Evolutionary conservation across 2,888 invertebrate species (phyloP).

Genomic region (Heteropelma amictum): DNA sequence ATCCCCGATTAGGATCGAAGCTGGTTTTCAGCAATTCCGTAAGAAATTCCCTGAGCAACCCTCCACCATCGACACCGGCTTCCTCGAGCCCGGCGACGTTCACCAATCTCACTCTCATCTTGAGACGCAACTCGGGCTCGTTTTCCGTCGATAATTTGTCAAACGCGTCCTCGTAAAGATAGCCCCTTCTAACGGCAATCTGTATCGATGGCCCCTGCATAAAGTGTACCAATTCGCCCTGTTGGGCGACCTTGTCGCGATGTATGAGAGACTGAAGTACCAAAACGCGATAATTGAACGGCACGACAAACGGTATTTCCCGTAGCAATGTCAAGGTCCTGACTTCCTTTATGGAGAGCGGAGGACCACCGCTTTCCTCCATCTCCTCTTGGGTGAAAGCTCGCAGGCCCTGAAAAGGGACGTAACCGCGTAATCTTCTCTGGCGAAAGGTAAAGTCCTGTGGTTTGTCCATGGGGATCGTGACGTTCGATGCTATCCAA

Average conservation of each 20-base stretch:
- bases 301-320: conserved; percentile 96
- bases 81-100: conserved; percentile 95
- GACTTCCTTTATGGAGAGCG: conserved; percentile 91
- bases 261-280: conserved; percentile 87
- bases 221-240: conserved; percentile 87
- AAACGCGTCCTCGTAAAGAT: conserved; percentile 99
- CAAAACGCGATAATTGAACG: conserved; percentile 93
- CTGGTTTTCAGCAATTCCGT: conserved; percentile 95
- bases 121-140: conserved; percentile 91
- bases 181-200: conserved; percentile 90
- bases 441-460: conserved; percentile 80
- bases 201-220: conserved; percentile 87
- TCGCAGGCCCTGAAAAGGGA: conserved; percentile 80
- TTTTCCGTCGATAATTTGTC: conserved; percentile 94
- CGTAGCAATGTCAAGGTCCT: conserved; percentile 92
- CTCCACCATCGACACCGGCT: conserved; percentile 98
- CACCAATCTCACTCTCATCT: conserved; percentile 92
- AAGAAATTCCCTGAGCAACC: conserved; percentile 96
- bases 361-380: conserved; percentile 90
- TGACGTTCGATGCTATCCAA: conserved; percentile 81
- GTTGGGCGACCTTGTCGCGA: conserved; percentile 84
- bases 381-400: conserved; percentile 81
- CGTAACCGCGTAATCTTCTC: conserved; percentile 75
- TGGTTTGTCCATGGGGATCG: conserved; percentile 79
- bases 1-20: conserved; percentile 97